Evolutionary conservation across 2,113 vertebrate genomes (phyloP).

Genomic region (Oncorhynchus kisutch): DNA sequence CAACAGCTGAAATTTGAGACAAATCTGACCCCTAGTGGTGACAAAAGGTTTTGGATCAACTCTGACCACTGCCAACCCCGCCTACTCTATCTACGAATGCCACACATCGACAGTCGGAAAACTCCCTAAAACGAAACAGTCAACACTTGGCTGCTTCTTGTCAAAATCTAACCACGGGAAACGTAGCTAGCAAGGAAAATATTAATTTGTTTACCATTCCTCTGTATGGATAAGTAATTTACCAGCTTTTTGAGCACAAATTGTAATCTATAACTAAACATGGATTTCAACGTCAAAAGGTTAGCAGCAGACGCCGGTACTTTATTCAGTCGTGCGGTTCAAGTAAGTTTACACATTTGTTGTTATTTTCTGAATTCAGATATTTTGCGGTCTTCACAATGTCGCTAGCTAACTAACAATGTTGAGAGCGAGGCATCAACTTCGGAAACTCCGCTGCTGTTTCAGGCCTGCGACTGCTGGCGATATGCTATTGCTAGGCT

Average conservation of each 20-base stretch:
- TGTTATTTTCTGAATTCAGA: no score
- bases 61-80: background rate
- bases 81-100: no score
- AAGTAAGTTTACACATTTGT: slow-evolving; percentile 73
- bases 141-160: background rate
- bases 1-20: background rate
- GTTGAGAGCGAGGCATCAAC: no score
- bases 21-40: background rate
- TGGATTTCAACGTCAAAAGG: slow-evolving; percentile 95
- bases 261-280: slow-evolving; percentile 49
- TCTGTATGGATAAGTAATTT: background rate
- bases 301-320: slow-evolving; percentile 93
- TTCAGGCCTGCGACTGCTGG: no score
- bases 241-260: background rate
- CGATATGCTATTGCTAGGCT: background rate
- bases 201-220: background rate
- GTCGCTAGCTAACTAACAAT: no score
- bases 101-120: no score
- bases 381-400: no score
- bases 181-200: background rate
- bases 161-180: background rate
- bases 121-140: background rate
- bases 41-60: background rate
- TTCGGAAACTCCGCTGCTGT: no score
- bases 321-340: slow-evolving; percentile 92